Percentiles rank a stretch among this genome's conserved stretches.
Conservation (phyloP, 2,113 vertebrate species). For the Dermatemys mawii region DNA sequence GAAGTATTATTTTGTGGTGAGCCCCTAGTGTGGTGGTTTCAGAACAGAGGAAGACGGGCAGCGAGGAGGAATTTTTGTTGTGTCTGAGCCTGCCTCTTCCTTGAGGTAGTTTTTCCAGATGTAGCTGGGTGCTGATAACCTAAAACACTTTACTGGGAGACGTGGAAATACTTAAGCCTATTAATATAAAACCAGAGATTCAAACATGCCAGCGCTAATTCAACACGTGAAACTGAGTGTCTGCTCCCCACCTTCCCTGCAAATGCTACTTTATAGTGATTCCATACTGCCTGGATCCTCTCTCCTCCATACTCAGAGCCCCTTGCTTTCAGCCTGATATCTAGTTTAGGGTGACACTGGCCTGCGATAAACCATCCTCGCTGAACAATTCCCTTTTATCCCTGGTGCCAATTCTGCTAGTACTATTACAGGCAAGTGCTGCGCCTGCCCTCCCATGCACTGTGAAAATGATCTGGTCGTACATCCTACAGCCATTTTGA, state of each 20-base stretch:
- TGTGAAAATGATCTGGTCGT: rapidly evolving
- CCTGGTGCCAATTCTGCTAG: rapidly evolving
- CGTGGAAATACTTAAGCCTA: background rate
- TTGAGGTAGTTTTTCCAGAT: background rate
- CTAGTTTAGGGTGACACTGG: background rate
- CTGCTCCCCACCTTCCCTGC: rapidly evolving
- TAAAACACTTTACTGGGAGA: background rate
- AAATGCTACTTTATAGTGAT: background rate
- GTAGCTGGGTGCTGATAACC: background rate
- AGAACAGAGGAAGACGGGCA: rapidly evolving
- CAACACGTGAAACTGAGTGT: rapidly evolving
- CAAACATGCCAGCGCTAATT: background rate
- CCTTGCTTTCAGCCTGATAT: background rate
- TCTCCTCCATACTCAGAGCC: rapidly evolving
- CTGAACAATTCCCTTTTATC: background rate
- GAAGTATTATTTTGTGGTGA: background rate
- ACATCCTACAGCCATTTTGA: rapidly evolving
- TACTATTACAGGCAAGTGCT: rapidly evolving
- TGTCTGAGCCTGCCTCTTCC: background rate
- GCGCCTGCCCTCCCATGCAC: background rate
- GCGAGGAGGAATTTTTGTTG: background rate
- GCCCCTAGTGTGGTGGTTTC: rapidly evolving
- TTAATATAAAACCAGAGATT: background rate
- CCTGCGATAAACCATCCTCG: background rate
- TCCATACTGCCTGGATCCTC: rapidly evolving